Base-by-base conservation (phyloP, 2,113 vertebrate genomes). In the Sebastes fasciatus region DNA sequence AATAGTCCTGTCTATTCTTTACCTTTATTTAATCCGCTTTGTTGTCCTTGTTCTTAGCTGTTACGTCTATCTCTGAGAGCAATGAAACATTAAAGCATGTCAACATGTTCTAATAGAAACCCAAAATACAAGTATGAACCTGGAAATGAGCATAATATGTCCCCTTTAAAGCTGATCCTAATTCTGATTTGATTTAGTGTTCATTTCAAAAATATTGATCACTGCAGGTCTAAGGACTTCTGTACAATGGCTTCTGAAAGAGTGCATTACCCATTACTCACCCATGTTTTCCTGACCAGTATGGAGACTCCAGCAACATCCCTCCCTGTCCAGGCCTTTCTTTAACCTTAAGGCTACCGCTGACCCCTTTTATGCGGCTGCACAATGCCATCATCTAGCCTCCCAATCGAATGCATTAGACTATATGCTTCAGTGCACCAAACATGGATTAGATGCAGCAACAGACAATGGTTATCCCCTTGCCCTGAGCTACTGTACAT, bases 321-420 rank as follows among this genome's bases (percentile, higher is more conserved):
- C 10, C 54, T 66, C 4, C 51, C 49, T 52, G 68, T 76, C 74
- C 58, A 74, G 84, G 61, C 77, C 58, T 55, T 85, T 58, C 69
- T 85, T 48, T 74, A 78, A 88, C 90, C 91, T 89, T 66, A 51
- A 89, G 88, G 85, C 91, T 75, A 89, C 60, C 0, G 2, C 75
- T 88, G 89, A 88, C 86, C 88, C 64, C 80, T 77, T 90, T 88
- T 71, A 58, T 67, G 42, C 6, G 52, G 82, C 78, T 77, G 75
- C 87, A 92, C 48, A 83, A 88, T 80, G 77, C 34, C 57, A 68
- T 72, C 73, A 66, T 84, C 70, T 43, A 48, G 49, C 61, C 68
- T 26, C 69, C 87, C 82, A 67, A 89, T 92, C 71, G 0, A 70
- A 85, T 80, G 73, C 88, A 89, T 88, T 85, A 83, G 63, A 73